Percentiles rank a stretch among this genome's conserved stretches.
phyloP scores from a whole-genome alignment of 2,888 invertebrate species.

The Lasioglossum figueresi region DNA sequence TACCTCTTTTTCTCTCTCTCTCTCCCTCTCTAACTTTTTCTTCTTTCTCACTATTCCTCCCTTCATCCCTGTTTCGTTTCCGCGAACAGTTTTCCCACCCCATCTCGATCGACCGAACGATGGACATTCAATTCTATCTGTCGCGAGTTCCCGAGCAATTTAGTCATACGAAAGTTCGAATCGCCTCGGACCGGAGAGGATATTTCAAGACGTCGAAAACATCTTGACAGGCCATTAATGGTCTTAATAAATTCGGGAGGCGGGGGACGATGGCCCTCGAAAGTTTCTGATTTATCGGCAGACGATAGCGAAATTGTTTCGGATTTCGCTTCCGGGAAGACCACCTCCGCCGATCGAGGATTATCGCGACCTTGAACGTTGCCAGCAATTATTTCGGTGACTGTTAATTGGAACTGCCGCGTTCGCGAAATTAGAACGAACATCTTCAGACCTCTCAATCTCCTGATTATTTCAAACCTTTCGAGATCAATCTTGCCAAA shows the following conservation, averaged over 20 bases:
- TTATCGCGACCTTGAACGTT: not conserved
- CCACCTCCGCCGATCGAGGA: not conserved
- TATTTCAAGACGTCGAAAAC: slow-evolving; percentile 39
- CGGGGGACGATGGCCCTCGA: not conserved
- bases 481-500: no score
- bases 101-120: slow-evolving; percentile 43
- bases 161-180: slow-evolving; percentile 47
- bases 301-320: slow-evolving; percentile 1
- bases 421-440: not conserved
- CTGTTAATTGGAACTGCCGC: not conserved
- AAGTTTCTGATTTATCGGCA: slow-evolving; percentile 7
- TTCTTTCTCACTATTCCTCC: not conserved
- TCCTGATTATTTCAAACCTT: no score
- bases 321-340: not conserved
- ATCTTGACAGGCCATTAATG: slow-evolving; percentile 36
- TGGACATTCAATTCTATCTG: slow-evolving; percentile 55
- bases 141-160: slow-evolving; percentile 49
- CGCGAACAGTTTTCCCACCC: not conserved
- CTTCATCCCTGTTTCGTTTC: not conserved
- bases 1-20: no score
- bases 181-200: slow-evolving; percentile 33
- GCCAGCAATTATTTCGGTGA: not conserved
- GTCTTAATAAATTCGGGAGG: not conserved
- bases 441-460: no score
- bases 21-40: no score